Conservation (phyloP, 2,113 vertebrate genomes). For the Cebidichthys violaceus region DNA sequence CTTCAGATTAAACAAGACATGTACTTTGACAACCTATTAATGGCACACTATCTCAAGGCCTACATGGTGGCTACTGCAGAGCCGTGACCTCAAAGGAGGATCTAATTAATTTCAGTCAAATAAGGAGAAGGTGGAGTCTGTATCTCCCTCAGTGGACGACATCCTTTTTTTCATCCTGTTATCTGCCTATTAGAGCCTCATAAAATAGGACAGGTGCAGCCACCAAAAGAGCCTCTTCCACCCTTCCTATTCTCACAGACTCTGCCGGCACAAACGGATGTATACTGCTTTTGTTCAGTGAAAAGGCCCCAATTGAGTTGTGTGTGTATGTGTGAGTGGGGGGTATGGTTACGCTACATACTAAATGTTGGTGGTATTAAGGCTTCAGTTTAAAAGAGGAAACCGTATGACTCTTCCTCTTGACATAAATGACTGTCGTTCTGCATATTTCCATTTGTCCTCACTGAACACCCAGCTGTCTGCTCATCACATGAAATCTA, state of each 20-base stretch:
- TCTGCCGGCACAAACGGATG: conserved; percentile 73
- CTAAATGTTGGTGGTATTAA: conserved; percentile 51
- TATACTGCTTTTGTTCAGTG: conserved; percentile 78
- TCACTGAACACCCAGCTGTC: conserved; percentile 34
- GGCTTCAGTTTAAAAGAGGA: conserved; percentile 59
- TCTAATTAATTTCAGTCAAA: conserved; percentile 73
- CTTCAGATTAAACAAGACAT: background rate
- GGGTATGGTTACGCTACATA: conserved; percentile 61
- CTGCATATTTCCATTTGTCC: conserved; percentile 15
- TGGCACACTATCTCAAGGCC: conserved; percentile 1
- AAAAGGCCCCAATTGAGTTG: conserved; percentile 75
- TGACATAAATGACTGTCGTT: conserved; percentile 46
- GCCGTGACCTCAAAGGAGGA: conserved; percentile 51
- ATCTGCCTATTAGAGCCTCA: conserved; percentile 80
- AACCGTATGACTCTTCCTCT: conserved; percentile 49
- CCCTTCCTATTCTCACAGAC: conserved; percentile 69
- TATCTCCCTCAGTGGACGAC: conserved; percentile 40
- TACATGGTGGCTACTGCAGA: conserved; percentile 19
- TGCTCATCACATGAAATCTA: background rate
- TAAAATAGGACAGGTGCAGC: conserved; percentile 84
- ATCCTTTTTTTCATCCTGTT: conserved; percentile 52
- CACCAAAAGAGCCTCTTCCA: conserved; percentile 71
- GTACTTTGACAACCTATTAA: background rate
- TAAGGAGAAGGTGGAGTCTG: conserved; percentile 53
- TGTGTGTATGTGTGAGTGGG: conserved; percentile 62